A percentile compares a stretch with the other conserved stretches of the same genome.
phyloP scores from a whole-genome alignment of 1,140 invertebrate species.

The Leptinotarsa undecemlineata region DNA sequence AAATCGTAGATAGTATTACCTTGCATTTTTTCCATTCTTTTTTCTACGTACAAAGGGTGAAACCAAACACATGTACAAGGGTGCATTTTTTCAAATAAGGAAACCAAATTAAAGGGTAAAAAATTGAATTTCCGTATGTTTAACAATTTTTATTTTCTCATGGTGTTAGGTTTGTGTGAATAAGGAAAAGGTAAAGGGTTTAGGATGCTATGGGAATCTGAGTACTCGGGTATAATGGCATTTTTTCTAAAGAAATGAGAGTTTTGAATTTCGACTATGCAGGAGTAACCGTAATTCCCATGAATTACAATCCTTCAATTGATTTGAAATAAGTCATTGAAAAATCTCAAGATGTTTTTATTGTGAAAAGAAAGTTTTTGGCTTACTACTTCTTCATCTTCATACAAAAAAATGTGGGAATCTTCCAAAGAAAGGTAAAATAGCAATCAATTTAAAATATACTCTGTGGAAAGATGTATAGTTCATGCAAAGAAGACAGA shows the following conservation, averaged over 20 bases:
- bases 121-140: conserved; percentile 25
- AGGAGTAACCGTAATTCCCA: not conserved
- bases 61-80: conserved; percentile 26
- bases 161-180: conserved; percentile 23
- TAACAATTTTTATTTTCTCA: conserved; percentile 23
- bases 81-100: conserved; percentile 25
- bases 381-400: no score
- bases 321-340: no score
- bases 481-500: no score
- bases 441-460: no score
- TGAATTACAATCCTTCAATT: not conserved
- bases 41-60: conserved; percentile 27
- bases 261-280: not conserved
- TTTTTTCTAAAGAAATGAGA: not conserved
- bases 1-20: conserved; percentile 38
- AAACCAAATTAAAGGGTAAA: conserved; percentile 26
- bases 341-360: no score
- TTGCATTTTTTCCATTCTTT: conserved; percentile 34
- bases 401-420: no score
- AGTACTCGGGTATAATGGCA: not conserved
- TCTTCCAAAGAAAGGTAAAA: no score
- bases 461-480: no score
- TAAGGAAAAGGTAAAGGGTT: conserved; percentile 20
- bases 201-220: not conserved
- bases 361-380: no score